Evolutionary conservation across 30 jellyfish, hydroid and myxozoan genomes (phyloP), one percentile per base, ranked within the genome.

Genomic region (Chrysaora quinquecirrha): DNA sequence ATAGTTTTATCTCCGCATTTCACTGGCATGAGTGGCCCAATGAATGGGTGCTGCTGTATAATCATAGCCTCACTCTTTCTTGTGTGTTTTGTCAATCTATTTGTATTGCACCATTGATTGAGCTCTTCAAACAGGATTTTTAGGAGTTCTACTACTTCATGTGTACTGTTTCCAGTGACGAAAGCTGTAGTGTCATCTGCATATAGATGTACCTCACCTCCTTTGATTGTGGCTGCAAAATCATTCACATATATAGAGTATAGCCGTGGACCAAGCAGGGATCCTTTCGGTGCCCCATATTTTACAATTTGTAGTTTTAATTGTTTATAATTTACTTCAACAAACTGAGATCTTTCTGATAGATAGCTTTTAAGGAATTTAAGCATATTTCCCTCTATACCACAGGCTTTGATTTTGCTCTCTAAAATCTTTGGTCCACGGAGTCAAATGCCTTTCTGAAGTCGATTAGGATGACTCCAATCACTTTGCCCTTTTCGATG

Each of bases 281-380:
- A 73, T 73, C 85, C 85, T 48, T 73, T 82, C 23, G 78, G 85
- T 28, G 46, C 85, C n/a, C 78, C 85, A 27, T 73, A 73, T 34
- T 9, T 50, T 1, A 34, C 7, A 73, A 16, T 19, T 2, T 10
- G 19, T 23, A 18, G 4, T 27, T 27, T 14, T 23, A 80, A 73
- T 34, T 23, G 7, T 20, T 7, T 7, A 1, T 80, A 54, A 47
- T 73, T 73, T 32, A 73, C 78, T 34, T 34, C 79, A 32, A 50
- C 56, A 27, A 2, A 35, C 48, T 73, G 85, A 22, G 78, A n/a
- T n/a, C 85, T 47, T 12, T 73, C 85, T 34, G 23, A 25, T 14
- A 73, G 78, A 32, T 73, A 73, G 33, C 32, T 60, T 60, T 10
- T 21, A n/a, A n/a, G 33, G 6, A 60, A 21, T 25, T 25, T 20